Evolutionary conservation across 2,888 invertebrate genomes (phyloP).

Genomic region (Diaprepes abbreviatus): DNA sequence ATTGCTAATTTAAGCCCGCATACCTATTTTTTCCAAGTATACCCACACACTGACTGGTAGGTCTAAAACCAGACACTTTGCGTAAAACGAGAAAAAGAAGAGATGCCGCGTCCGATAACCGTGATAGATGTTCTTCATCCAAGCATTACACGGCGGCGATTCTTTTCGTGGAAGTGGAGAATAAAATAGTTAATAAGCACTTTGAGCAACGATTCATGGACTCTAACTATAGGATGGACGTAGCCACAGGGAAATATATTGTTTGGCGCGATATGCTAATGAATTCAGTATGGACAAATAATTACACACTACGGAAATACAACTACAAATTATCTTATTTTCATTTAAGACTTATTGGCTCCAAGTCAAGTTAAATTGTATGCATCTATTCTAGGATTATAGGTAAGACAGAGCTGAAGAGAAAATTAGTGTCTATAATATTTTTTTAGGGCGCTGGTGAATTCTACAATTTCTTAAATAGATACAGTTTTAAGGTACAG

Average conservation of each 20-base stretch:
- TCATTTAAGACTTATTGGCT: slow-evolving; percentile 11
- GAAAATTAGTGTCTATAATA: no score
- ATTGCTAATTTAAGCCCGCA: neutral
- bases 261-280: slow-evolving; percentile 42
- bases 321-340: slow-evolving; percentile 10
- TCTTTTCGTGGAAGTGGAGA: slow-evolving; percentile 41
- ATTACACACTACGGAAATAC: slow-evolving; percentile 35
- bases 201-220: slow-evolving; percentile 64
- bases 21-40: neutral
- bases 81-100: slow-evolving; percentile 28
- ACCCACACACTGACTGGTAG: slow-evolving; percentile 10
- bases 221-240: slow-evolving; percentile 61
- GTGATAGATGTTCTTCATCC: slow-evolving; percentile 39
- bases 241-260: slow-evolving; percentile 51
- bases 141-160: slow-evolving; percentile 25
- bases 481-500: no score
- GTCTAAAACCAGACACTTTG: slow-evolving; percentile 18
- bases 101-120: slow-evolving; percentile 41
- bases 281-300: slow-evolving; percentile 46
- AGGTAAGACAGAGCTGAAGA: no score
- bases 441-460: no score
- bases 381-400: no score
- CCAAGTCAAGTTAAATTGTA: no score
- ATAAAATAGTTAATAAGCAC: slow-evolving; percentile 62
- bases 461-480: no score